Percentiles rank a stretch among this genome's conserved stretches.
Evolutionary conservation across 2,888 invertebrate genomes (phyloP).

Genomic region (Cantharis rufa): DNA sequence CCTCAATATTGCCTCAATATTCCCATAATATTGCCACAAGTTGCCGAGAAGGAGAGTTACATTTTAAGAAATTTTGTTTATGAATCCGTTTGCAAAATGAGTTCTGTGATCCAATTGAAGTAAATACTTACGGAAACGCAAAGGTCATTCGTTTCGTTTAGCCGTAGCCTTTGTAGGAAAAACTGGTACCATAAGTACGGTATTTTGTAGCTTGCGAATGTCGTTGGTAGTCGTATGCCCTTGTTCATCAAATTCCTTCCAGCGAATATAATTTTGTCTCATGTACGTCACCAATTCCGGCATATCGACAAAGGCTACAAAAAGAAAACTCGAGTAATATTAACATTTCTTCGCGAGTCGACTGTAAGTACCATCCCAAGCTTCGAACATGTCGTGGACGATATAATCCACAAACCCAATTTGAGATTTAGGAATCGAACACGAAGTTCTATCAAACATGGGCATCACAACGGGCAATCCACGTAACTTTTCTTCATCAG

Average conservation of each 20-base stretch:
- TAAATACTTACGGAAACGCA: constrained; percentile 42
- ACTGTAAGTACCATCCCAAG: constrained; percentile 81
- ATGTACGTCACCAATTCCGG: constrained; percentile 86
- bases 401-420: constrained; percentile 98
- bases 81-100: background rate
- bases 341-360: background rate
- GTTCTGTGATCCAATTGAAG: too few relatives aligned
- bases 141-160: constrained; percentile 40
- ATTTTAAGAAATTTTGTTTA: too few relatives aligned
- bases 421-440: constrained; percentile 97
- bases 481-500: constrained; percentile 90
- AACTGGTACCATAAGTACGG: constrained; percentile 42
- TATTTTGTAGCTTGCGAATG: constrained; percentile 59
- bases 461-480: constrained; percentile 97
- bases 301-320: constrained; percentile 87
- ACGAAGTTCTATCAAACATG: constrained; percentile 92
- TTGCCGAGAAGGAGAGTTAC: too few relatives aligned
- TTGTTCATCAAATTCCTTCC: constrained; percentile 84
- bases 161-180: constrained; percentile 33
- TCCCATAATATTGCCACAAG: too few relatives aligned
- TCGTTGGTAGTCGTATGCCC: constrained; percentile 75
- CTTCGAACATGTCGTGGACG: constrained; percentile 96
- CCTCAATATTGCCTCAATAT: too few relatives aligned
- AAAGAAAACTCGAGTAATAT: background rate
- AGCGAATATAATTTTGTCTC: constrained; percentile 84